Evolutionary conservation across 2,888 invertebrate species (phyloP), one percentile per base, ranked within the genome.

Genomic region (Ornithoptera alexandrae): DNA sequence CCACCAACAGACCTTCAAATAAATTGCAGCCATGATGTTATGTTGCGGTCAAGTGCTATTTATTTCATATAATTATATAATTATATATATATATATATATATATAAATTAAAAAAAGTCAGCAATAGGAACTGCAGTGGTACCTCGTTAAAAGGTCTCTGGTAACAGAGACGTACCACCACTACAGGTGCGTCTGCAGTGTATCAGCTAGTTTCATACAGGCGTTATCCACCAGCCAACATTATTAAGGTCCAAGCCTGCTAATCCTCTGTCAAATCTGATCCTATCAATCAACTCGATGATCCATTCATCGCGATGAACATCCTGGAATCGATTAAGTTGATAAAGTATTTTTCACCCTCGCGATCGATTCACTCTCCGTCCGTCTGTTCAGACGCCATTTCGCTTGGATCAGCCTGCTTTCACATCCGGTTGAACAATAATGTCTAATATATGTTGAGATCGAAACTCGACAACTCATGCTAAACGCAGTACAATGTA

Each of bases 231-330:
- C 12, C 60, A 36, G 5, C 60, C 24, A 22, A 60, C 30, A 36
- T 60, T 60, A 39, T 5, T n/a, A 39, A 61, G n/a, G 3, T 18
- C 53, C 56, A 65, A 64, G 53, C 59, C n/a, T 24, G 30, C 65
- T 69, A 65, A 61, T 69, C 60, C 65, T 53, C 65, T 61, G 65
- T 69, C 69, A 61, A 56, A 53, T 56, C 17, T n/a, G 42, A 56
- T 61, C 56, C 69, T 24, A 69, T 69, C 69, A 69, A 69, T 69
- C 69, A 61, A n/a, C 36, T 42, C 36, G 17, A 69, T 56, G 42
- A 65, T 69, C 65, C 61, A 46, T 69, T 65, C 65, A 69, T 59
- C 17, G 24, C 22, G 56, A 46, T n/a, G 64, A 22, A 30, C 57
- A 58, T 57, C 30, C 30, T 10, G 58, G 24, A 58, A 68, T 63